Evolutionary conservation across 2,888 invertebrate genomes (phyloP), one percentile per base, ranked within the genome.

Genomic region (Apotomis betuletana): DNA sequence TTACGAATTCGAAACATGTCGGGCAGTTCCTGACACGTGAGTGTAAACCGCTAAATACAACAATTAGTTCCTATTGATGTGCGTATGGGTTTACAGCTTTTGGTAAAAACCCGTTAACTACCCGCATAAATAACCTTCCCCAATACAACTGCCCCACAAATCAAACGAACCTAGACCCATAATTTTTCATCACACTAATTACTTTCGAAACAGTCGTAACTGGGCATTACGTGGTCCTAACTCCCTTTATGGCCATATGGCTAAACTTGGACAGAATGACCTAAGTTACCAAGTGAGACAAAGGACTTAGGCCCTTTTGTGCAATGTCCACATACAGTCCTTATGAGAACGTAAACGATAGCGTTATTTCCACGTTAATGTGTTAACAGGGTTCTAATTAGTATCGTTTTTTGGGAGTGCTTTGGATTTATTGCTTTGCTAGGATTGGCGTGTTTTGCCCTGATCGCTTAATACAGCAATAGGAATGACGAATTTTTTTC

Each of bases 181-280:
- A 74, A 79, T 79, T 80, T 77, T 77, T 75, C 77, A 79, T 80
- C 76, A 75, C 77, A 75, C 78, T 79, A 79, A 75, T 72, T 76
- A 79, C 76, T 78, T 78, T 65, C 67, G 65, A 65, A 74, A 74
- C 68, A 75, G 68, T 75, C 67, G 74, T 76, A 69, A 69, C 62
- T 52, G 70, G 44, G 73, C 70, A 74, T 77, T 74, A 76, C 67
- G 44, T 69, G 62, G 63, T 10, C 57, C 61, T 74, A 69, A 65
- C 69, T 49, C 41, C 51, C 12, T 69, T 69, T 69, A 69, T 63
- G 36, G 49, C 61, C 69, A 63, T 58, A 62, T 49, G 46, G 55
- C 41, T 5, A 41, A 41, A 41, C 41, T 41, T 41, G 5, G 41
- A 60, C 0, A 60, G 5, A 15, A 10, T 9, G 13, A 10, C 4